These are phyloP conservation scores for Schizopygopsis pylzovi DNA, from an alignment of 2,797 vertebrate species.

Conservation along the genomic window DNA sequence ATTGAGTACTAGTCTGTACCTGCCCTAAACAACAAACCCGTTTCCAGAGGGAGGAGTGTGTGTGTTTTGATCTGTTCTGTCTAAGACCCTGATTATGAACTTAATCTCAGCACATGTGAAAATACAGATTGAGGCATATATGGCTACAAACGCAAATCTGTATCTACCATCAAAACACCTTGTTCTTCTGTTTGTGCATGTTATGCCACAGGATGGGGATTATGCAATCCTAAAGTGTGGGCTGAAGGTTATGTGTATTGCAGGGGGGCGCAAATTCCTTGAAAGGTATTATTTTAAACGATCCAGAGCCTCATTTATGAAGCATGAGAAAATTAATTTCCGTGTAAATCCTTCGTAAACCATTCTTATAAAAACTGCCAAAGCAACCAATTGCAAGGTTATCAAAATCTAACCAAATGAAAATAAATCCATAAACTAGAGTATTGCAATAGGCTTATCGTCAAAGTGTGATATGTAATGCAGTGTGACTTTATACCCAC, in stretches of 20 bases:
- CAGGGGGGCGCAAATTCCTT: background rate
- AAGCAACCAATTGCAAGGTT: background rate
- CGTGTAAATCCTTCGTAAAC: background rate
- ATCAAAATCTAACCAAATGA: background rate
- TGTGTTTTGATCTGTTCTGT: conserved; percentile 26
- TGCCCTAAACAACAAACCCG: conserved; percentile 2
- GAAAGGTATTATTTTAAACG: background rate
- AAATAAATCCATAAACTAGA: background rate
- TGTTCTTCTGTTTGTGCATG: background rate
- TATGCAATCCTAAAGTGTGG: conserved; percentile 20
- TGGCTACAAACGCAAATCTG: background rate
- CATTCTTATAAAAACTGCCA: background rate
- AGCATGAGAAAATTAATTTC: background rate
- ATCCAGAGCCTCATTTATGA: background rate
- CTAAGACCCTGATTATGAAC: conserved; percentile 24
- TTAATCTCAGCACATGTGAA: conserved; percentile 19
- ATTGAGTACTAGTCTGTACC: background rate
- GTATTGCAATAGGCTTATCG: background rate
- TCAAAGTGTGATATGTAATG: background rate
- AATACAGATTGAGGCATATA: background rate
- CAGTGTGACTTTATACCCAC: background rate
- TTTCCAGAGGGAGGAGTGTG: conserved; percentile 7
- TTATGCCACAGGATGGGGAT: conserved; percentile 11
- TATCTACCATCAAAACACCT: background rate
- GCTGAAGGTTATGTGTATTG: background rate